A percentile compares a stretch with the other conserved stretches of the same genome.
phyloP scores from a whole-genome alignment of 2,797 vertebrate species.

The Catamblyrhynchus diadema region DNA sequence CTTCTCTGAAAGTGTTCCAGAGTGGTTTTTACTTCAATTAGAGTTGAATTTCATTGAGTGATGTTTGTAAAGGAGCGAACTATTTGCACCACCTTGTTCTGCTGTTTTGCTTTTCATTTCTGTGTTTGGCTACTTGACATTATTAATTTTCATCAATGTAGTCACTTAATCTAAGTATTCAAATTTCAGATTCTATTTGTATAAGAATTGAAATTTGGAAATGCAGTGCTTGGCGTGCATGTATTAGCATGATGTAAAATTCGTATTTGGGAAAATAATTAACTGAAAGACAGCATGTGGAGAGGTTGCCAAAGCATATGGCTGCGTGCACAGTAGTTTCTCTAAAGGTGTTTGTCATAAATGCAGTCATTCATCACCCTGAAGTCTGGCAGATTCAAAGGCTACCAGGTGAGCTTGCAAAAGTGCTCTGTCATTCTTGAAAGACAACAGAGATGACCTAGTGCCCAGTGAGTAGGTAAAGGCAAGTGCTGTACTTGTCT shows the following conservation, averaged over 20 bases:
- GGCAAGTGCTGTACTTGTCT: not conserved
- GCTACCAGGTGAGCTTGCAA: not conserved
- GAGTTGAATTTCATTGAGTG: not conserved
- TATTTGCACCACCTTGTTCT: not conserved
- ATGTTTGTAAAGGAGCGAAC: not conserved
- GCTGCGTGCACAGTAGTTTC: not conserved
- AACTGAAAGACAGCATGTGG: not conserved
- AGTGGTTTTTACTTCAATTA: not conserved
- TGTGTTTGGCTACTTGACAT: not conserved
- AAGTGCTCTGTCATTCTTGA: not conserved
- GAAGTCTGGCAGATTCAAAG: not conserved
- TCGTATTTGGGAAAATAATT: not conserved
- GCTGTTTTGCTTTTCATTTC: not conserved
- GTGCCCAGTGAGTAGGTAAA: not conserved
- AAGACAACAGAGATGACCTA: not conserved
- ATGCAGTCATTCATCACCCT: not conserved
- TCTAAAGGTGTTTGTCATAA: not conserved
- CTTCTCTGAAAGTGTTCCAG: not conserved
- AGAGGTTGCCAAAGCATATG: not conserved
- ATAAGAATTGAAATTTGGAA: not conserved
- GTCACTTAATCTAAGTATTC: not conserved
- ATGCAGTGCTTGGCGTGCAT: not conserved
- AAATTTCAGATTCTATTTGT: not conserved
- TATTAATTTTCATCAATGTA: not conserved
- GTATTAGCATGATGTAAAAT: not conserved